Conservation (phyloP, 2,113 vertebrate species). For the Apistogramma diplotaenia region DNA sequence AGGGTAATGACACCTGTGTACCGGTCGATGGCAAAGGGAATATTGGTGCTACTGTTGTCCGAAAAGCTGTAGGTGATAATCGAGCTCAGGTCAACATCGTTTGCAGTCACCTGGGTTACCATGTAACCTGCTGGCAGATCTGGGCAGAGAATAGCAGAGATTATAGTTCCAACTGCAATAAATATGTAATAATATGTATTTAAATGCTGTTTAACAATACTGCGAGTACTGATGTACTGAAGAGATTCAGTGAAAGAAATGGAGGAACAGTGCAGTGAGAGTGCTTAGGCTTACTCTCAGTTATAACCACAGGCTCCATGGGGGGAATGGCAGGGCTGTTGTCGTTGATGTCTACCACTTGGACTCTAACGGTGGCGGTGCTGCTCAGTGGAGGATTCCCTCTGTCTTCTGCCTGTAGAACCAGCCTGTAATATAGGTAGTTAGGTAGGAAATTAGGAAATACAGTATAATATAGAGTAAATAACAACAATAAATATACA, state of each 20-base stretch:
- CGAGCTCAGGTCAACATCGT: slow-evolving; percentile 84
- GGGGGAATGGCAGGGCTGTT: slow-evolving; percentile 83
- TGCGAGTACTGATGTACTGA: background rate
- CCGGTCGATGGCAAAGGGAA: slow-evolving; percentile 81
- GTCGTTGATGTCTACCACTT: slow-evolving; percentile 89
- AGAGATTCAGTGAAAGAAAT: background rate
- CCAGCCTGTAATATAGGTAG: slow-evolving; percentile 76
- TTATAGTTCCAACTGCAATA: background rate
- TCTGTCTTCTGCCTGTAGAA: slow-evolving; percentile 85
- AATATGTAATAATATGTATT: background rate
- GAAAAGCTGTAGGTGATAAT: slow-evolving; percentile 83
- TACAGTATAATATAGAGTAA: background rate
- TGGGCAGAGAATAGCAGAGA: slow-evolving; percentile 54
- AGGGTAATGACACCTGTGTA: slow-evolving; percentile 81
- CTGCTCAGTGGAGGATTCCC: slow-evolving; percentile 83
- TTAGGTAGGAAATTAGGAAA: background rate
- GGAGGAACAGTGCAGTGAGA: no score
- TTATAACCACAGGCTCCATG: slow-evolving; percentile 77
- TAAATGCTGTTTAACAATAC: background rate
- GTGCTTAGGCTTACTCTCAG: slow-evolving; percentile 84
- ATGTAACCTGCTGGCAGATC: slow-evolving; percentile 82
- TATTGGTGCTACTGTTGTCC: slow-evolving; percentile 65
- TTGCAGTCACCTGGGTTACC: slow-evolving; percentile 81
- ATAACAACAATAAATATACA: background rate
- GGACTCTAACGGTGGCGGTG: slow-evolving; percentile 79